Evolutionary conservation across 2,797 vertebrate species (phyloP), one percentile per base, ranked within the genome.

Genomic region (Tachyglossus aculeatus): DNA sequence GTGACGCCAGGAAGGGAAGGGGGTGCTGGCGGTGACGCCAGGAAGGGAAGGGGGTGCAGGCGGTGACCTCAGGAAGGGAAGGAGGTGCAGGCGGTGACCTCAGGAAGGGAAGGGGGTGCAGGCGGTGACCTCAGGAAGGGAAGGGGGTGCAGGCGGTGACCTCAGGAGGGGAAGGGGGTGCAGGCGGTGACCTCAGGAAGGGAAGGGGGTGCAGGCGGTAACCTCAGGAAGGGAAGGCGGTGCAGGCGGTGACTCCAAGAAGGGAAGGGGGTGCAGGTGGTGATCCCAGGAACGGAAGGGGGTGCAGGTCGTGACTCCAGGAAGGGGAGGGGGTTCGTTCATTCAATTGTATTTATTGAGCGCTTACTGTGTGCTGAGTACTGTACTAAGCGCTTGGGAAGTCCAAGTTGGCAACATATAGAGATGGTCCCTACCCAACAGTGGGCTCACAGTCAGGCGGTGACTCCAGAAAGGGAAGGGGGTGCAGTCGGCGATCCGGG

Each of bases 301-400:
- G n/a, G n/a, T n/a, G n/a, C n/a, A n/a, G n/a, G n/a, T n/a, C n/a
- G n/a, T n/a, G n/a, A n/a, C n/a, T n/a, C n/a, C n/a, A n/a, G 16
- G 4, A 2, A 2, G 36, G n/a, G 5, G 2, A 3, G 24, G 14
- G 16, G 4, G 32, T 32, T 5, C 48, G 3, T 5, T 3, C 14
- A 54, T 19, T n/a, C n/a, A n/a, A n/a, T n/a, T n/a, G n/a, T n/a
- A n/a, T n/a, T n/a, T n/a, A n/a, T n/a, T n/a, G n/a, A n/a, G n/a
- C n/a, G n/a, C n/a, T n/a, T n/a, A n/a, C n/a, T n/a, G n/a, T n/a
- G n/a, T n/a, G n/a, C n/a, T n/a, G n/a, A n/a, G n/a, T n/a, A n/a
- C n/a, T n/a, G n/a, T n/a, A n/a, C n/a, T n/a, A n/a, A n/a, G n/a
- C n/a, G n/a, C n/a, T n/a, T n/a, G n/a, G n/a, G n/a, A n/a, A n/a